Evolutionary conservation across 2,113 vertebrate species (phyloP).

Genomic region (Pogona vitticeps): DNA sequence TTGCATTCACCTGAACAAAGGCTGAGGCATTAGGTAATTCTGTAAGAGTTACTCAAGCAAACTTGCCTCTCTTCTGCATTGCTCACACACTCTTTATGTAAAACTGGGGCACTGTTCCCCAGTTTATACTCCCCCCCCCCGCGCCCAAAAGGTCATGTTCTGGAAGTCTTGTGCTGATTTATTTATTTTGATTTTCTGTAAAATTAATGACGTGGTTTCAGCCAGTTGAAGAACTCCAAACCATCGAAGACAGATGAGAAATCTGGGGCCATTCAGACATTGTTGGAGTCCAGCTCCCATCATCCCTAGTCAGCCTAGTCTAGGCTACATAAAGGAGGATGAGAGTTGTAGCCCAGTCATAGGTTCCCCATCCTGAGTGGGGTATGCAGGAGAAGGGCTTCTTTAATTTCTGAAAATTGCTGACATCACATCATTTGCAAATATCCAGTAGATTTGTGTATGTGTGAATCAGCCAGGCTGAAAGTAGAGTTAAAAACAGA

Average conservation of each 20-base stretch:
- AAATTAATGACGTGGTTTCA: not conserved
- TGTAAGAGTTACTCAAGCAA: not conserved
- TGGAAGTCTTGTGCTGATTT: not conserved
- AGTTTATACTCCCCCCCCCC: not conserved
- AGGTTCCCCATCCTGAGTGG: no score
- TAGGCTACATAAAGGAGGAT: no score
- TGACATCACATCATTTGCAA: no score
- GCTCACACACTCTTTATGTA: not conserved
- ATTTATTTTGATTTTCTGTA: not conserved
- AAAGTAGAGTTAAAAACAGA: no score
- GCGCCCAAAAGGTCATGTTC: not conserved
- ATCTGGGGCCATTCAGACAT: not conserved
- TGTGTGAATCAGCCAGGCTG: no score
- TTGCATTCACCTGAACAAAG: conserved; percentile 31
- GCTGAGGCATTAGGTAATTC: conserved; percentile 14
- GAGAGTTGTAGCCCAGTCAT: no score
- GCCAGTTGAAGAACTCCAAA: not conserved
- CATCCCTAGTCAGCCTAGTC: not conserved
- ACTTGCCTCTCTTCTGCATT: not conserved
- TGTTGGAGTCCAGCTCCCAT: not conserved
- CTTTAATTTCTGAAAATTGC: no score
- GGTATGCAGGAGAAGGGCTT: no score
- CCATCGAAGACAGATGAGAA: not conserved
- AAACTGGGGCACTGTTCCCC: not conserved
- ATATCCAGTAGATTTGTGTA: no score